Base-by-base conservation (phyloP, 2,888 invertebrate genomes). In the Hartigia nigra region DNA sequence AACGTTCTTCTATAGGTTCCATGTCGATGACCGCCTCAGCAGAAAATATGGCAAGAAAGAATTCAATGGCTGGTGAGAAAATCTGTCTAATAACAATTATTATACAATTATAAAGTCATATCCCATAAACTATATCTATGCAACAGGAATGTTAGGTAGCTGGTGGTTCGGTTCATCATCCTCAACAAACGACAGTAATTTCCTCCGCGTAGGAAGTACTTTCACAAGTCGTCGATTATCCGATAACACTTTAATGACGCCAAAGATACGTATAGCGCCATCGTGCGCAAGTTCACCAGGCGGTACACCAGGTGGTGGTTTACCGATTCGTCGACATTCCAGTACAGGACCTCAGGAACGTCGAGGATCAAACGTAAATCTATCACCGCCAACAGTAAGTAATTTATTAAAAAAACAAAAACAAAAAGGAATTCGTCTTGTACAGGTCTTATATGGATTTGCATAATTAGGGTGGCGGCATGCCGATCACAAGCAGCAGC, bases 291-390 rank as follows among this genome's bases (percentile, higher is more conserved):
- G 97, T 4, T 97, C 97, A 0, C 94, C 95, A 0, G 95, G 95
- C 84, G 94, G 91, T 83, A 94, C 91, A 3, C 95, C 96, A 11
- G 95, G 95, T 79, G 94, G 95, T 39, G 96, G 96, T 0, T 92
- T 98, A 81, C 97, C 97, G 31, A 95, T 96, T 69, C 95, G 98
- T 77, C 95, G 98, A 35, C 98, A 98, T 92, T 98, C 97, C 79
- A 97, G 97, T 92, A 97, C 97, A 86, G 97, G 97, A 34, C 97
- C 97, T 0, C 97, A 97, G 89, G 97, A 98, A 90, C 94, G 97
- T 82, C 95, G 97, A 77, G 95, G 95, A 79, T 97, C 97, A 23
- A 95, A 95, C 81, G 95, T 96, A 84, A 97, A 97, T 92, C 93
- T 97, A 81, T 97, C 97, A 81, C 97, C 97, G 85, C 97, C 97